A percentile compares a stretch with the other conserved stretches of the same genome.
Evolutionary conservation across 1,140 invertebrate species (phyloP).

Genomic region (Thalassaphorura encarpata): DNA sequence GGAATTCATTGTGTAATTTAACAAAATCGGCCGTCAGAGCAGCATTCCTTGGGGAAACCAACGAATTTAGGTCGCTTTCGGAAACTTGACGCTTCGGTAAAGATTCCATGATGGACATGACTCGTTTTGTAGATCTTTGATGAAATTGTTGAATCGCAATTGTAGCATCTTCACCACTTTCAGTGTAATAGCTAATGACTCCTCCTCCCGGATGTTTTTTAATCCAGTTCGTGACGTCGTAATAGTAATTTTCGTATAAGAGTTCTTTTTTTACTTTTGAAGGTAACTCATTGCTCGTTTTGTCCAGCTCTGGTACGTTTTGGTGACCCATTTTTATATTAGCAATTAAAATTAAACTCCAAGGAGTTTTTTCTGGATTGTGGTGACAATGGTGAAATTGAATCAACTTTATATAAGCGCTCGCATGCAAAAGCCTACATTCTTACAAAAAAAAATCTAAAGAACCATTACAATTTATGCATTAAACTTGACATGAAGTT

Average conservation of each 20-base stretch:
- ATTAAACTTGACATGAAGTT: too few relatives aligned
- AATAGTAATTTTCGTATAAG: constrained; percentile 18
- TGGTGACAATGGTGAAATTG: too few relatives aligned
- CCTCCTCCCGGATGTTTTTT: constrained; percentile 19
- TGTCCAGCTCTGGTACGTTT: too few relatives aligned
- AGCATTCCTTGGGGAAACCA: constrained; percentile 10
- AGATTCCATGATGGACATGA: constrained; percentile 2
- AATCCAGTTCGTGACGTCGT: constrained; percentile 20
- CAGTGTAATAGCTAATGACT: constrained; percentile 22
- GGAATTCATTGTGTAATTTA: constrained; percentile 24
- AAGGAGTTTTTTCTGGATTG: too few relatives aligned
- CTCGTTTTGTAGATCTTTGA: constrained; percentile 12
- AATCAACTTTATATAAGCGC: too few relatives aligned
- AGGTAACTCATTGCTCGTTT: too few relatives aligned
- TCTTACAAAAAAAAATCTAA: too few relatives aligned
- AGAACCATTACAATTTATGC: too few relatives aligned
- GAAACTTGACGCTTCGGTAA: not conserved
- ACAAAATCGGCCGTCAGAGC: constrained; percentile 26
- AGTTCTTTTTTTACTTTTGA: constrained; percentile 20
- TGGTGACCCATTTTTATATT: too few relatives aligned
- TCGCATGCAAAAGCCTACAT: too few relatives aligned
- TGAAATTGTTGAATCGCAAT: constrained; percentile 21
- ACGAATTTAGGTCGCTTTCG: constrained; percentile 1
- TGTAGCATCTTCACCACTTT: constrained; percentile 23
- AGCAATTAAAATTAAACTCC: too few relatives aligned